Evolutionary conservation across 2,797 vertebrate species (phyloP).

Genomic region (Phoeniculus purpureus): DNA sequence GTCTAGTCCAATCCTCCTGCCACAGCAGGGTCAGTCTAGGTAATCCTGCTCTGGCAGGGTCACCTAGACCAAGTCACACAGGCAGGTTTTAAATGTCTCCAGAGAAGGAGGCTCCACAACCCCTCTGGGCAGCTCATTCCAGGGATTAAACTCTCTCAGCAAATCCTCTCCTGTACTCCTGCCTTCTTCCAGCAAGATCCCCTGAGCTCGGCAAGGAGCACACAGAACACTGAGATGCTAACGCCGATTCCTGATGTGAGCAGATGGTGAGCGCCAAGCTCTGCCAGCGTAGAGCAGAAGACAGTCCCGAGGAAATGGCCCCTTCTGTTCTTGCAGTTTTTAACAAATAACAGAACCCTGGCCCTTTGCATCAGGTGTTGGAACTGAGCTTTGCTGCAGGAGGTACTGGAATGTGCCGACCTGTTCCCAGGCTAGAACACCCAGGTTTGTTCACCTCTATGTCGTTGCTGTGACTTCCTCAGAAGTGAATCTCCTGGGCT

Average conservation of each 20-base stretch:
- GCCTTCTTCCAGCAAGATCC: neutral
- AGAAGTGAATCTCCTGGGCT: neutral
- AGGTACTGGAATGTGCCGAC: neutral
- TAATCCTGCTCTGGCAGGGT: no score
- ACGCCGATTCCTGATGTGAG: neutral
- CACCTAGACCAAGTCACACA: no score
- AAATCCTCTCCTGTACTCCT: neutral
- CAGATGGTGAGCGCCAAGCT: neutral
- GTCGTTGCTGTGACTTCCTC: neutral
- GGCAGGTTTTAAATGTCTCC: neutral
- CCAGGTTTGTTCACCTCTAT: neutral
- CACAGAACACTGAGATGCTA: neutral
- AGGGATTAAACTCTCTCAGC: neutral
- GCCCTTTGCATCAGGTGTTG: neutral
- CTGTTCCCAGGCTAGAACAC: neutral
- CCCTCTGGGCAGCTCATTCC: no score
- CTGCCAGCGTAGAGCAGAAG: neutral
- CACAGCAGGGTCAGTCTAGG: no score
- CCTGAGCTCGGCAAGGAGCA: neutral
- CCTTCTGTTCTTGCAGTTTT: neutral
- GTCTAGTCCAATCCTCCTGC: no score
- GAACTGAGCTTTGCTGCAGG: neutral
- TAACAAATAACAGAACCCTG: neutral
- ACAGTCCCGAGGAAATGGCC: neutral
- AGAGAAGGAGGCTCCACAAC: neutral